Conservation (phyloP, 2,888 invertebrate genomes). For the Hyalella azteca region DNA sequence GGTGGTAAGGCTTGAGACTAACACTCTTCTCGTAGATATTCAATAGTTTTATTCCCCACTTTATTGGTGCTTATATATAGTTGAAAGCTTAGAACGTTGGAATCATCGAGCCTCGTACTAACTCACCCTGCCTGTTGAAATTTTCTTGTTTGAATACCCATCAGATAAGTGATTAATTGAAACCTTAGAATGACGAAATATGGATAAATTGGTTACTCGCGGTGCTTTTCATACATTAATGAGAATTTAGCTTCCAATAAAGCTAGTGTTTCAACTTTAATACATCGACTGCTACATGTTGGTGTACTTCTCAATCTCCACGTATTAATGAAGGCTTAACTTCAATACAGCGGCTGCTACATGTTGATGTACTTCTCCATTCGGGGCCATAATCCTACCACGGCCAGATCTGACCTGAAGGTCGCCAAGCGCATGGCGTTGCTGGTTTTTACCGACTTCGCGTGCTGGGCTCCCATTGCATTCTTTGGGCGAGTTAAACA, state of each 20-base stretch:
- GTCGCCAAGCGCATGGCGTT: constrained; percentile 90
- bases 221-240: background rate
- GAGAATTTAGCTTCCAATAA: no score
- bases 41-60: background rate
- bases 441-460: constrained; percentile 81
- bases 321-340: background rate
- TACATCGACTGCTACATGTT: constrained; percentile 79
- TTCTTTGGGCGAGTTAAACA: constrained; percentile 73
- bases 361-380: constrained; percentile 83
- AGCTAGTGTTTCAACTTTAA: no score
- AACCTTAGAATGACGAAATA: no score
- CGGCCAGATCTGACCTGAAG: constrained; percentile 71
- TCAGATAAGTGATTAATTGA: no score
- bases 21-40: background rate
- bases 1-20: background rate
- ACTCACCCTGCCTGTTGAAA: no score
- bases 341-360: constrained; percentile 73
- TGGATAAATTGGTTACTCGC: no score
- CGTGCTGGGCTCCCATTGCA: constrained; percentile 86
- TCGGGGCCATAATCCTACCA: constrained; percentile 60
- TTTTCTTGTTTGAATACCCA: no score
- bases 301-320: constrained; percentile 71
- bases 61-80: no score
- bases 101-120: no score
- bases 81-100: no score